Percentiles rank a stretch among this genome's conserved stretches.
Conservation (phyloP, 2,797 vertebrate species). For the Melopsittacus undulatus region DNA sequence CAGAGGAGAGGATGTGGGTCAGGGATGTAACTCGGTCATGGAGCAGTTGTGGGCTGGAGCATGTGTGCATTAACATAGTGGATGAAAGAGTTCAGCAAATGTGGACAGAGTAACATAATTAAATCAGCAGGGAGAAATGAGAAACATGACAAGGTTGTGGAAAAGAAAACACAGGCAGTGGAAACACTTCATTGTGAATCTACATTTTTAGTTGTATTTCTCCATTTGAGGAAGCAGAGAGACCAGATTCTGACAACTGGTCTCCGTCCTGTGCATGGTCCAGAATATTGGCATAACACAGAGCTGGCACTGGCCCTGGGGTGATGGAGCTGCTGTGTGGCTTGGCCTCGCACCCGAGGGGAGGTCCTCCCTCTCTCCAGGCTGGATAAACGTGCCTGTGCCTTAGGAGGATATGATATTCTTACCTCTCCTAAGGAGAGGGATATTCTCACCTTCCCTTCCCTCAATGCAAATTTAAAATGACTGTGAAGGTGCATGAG, state of each 20-base stretch:
- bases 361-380: neutral
- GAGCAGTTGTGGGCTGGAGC: neutral
- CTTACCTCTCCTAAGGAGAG: neutral
- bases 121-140: slow-evolving; percentile 11
- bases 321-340: neutral
- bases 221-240: neutral
- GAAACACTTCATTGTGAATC: neutral
- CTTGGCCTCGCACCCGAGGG: neutral
- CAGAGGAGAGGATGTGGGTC: neutral
- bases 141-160: neutral
- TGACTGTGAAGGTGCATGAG: neutral
- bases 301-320: neutral
- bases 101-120: neutral
- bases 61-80: neutral
- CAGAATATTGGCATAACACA: neutral
- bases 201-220: neutral
- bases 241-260: neutral
- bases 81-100: neutral
- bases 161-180: neutral
- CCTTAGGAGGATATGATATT: neutral
- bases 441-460: neutral
- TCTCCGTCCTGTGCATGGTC: neutral
- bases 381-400: neutral
- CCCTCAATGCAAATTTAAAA: neutral
- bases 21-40: neutral